Evolutionary conservation across 2,113 vertebrate species (phyloP).

Genomic region (Pelmatolapia mariae): DNA sequence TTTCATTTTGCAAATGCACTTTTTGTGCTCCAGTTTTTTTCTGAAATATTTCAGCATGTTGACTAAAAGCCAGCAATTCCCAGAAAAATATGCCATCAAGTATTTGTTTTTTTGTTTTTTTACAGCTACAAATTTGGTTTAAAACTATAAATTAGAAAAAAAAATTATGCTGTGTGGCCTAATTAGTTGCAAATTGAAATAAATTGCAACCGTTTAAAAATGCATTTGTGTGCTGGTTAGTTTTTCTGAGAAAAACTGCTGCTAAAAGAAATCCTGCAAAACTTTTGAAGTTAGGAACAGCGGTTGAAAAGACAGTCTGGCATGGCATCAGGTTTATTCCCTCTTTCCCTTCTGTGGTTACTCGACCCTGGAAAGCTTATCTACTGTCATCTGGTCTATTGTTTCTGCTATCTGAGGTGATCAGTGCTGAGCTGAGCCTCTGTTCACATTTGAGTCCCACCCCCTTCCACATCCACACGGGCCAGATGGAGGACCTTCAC

Average conservation of each 20-base stretch:
- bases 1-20: background rate
- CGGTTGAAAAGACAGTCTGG: background rate
- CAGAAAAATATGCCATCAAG: background rate
- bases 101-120: background rate
- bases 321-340: constrained; percentile 31
- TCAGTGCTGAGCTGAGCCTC: constrained; percentile 40
- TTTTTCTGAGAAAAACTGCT: background rate
- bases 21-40: background rate
- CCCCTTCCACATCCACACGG: background rate
- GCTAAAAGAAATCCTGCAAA: background rate
- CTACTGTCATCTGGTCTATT: constrained; percentile 65
- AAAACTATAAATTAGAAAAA: background rate
- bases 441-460: background rate
- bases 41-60: background rate
- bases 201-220: background rate
- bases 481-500: constrained; percentile 64
- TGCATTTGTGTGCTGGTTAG: background rate
- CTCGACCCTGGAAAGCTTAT: constrained; percentile 51
- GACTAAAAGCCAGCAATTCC: background rate
- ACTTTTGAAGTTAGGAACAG: background rate
- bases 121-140: background rate
- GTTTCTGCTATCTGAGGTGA: constrained; percentile 60
- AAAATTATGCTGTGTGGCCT: background rate
- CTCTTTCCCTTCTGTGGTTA: background rate
- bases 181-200: background rate